These are phyloP conservation scores for Tapera naevia DNA, from an alignment of 2,797 vertebrate genomes.

Conservation along the genomic window DNA sequence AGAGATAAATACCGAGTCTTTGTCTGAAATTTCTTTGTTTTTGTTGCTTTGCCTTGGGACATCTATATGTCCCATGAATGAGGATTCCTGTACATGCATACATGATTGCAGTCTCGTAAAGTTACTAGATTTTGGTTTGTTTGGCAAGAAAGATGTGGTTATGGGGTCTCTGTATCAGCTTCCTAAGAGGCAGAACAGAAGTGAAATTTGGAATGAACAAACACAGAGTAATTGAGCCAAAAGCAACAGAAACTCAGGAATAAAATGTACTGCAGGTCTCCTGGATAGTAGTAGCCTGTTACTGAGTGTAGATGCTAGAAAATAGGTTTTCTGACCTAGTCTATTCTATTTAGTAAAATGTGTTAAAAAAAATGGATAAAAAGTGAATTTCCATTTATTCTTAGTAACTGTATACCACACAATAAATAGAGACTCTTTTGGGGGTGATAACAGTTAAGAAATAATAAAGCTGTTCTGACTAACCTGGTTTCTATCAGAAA, in stretches of 20 bases:
- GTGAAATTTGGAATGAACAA: background rate
- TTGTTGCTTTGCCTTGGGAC: background rate
- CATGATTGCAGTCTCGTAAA: background rate
- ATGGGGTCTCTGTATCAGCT: background rate
- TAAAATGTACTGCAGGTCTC: background rate
- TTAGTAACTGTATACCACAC: background rate
- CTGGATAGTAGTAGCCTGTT: background rate
- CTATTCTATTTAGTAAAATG: background rate
- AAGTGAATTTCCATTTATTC: background rate
- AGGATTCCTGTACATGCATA: background rate
- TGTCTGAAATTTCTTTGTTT: background rate
- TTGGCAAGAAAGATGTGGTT: background rate
- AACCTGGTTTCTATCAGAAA: background rate
- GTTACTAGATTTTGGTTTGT: background rate
- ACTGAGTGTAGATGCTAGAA: background rate
- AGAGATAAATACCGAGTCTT: background rate
- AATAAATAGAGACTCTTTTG: background rate
- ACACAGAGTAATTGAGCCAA: rapidly evolving
- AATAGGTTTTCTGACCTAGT: background rate
- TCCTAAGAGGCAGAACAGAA: background rate
- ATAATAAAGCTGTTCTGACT: background rate
- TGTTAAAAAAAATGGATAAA: background rate
- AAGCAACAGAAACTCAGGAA: background rate
- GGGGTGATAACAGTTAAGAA: background rate
- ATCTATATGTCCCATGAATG: background rate